These are phyloP conservation scores for Eospalax fontanierii DNA, from an alignment of 2,797 vertebrate genomes.

Conservation along the genomic window DNA sequence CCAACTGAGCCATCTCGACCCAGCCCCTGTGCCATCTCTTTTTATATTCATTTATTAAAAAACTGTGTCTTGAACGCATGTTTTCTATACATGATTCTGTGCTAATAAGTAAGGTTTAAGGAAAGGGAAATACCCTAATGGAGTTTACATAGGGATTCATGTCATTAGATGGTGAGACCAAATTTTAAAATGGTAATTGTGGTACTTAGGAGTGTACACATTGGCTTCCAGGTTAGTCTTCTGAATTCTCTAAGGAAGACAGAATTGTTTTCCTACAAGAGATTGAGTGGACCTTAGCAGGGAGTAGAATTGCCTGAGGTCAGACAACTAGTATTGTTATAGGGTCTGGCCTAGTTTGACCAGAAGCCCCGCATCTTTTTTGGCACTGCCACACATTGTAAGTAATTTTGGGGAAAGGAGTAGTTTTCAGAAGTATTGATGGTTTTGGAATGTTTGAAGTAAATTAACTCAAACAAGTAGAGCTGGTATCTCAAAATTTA, in stretches of 20 bases:
- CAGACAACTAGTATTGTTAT: background rate
- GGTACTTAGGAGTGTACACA: background rate
- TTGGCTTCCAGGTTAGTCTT: background rate
- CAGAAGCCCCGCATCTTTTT: background rate
- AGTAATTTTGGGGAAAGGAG: background rate
- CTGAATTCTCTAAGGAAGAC: conserved; percentile 33
- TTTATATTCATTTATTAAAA: background rate
- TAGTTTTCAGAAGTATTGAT: conserved; percentile 56
- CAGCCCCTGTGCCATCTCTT: background rate
- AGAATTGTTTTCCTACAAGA: conserved; percentile 37
- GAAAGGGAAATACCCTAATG: background rate
- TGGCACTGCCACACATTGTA: background rate
- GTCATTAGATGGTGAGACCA: background rate
- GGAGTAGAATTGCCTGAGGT: background rate
- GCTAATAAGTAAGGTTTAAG: conserved; percentile 6
- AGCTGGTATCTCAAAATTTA: background rate
- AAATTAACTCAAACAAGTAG: conserved; percentile 29
- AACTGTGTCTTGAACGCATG: background rate
- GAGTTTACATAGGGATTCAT: background rate
- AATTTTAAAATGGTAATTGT: conserved; percentile 23
- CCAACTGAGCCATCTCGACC: background rate
- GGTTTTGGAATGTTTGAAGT: conserved; percentile 50
- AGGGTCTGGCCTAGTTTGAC: conserved; percentile 4
- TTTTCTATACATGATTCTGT: background rate
- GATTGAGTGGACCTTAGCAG: background rate